A percentile compares a stretch with the other conserved stretches of the same genome.
These are phyloP conservation scores for Himalopsyche tibetana DNA, from an alignment of 2,888 invertebrate species.

Conservation along the genomic window DNA sequence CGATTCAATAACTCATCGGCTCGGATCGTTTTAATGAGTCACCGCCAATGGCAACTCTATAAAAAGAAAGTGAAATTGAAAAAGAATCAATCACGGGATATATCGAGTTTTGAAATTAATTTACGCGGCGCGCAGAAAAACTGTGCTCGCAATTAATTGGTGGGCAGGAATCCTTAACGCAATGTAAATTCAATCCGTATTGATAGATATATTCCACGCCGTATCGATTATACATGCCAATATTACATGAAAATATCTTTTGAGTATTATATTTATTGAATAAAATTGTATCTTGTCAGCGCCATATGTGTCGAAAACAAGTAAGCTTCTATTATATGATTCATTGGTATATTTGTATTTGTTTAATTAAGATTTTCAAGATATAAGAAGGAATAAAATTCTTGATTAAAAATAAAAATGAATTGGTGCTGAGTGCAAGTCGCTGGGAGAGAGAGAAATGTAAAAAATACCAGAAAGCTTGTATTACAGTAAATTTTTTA, in stretches of 20 bases:
- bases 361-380: too few species aligned
- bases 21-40: slow-evolving; percentile 26
- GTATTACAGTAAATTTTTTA: too few species aligned
- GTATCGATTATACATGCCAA: background rate
- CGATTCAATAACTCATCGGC: slow-evolving; percentile 21
- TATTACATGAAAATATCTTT: background rate
- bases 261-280: too few species aligned
- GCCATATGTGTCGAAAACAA: too few species aligned
- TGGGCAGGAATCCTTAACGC: background rate
- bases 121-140: background rate
- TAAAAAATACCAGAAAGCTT: too few species aligned
- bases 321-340: too few species aligned
- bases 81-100: slow-evolving; percentile 1
- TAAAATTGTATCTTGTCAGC: too few species aligned
- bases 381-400: too few species aligned
- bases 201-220: background rate
- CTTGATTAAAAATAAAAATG: too few species aligned
- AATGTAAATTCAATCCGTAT: background rate
- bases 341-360: too few species aligned
- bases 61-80: slow-evolving; percentile 33
- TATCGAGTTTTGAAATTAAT: background rate
- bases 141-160: background rate
- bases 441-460: too few species aligned
- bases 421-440: too few species aligned
- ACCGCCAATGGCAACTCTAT: background rate